These are phyloP conservation scores for Ptychadena robeensis DNA, from an alignment of 2,797 vertebrate genomes.

Conservation along the genomic window DNA sequence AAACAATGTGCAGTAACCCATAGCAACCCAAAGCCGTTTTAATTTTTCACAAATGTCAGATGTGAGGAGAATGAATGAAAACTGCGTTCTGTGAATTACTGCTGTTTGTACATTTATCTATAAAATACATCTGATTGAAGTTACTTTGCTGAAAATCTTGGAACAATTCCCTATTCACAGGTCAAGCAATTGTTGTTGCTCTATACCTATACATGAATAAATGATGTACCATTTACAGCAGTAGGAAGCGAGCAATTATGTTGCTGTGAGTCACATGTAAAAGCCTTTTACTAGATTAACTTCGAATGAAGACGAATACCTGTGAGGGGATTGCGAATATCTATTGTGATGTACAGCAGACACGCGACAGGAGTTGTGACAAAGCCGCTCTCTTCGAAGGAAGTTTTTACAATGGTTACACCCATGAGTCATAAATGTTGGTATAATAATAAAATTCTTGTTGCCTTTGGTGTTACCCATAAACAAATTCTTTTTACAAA, in stretches of 20 bases:
- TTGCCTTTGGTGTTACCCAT: not conserved
- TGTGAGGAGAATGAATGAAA: not conserved
- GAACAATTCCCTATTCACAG: not conserved
- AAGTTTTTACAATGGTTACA: not conserved
- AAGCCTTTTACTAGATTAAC: constrained; percentile 1
- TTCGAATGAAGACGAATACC: not conserved
- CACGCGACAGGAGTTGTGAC: not conserved
- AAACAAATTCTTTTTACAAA: not conserved
- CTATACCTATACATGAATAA: not conserved
- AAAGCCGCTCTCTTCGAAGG: not conserved
- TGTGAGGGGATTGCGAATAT: constrained; percentile 12
- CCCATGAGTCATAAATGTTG: constrained; percentile 18
- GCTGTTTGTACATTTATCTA: not conserved
- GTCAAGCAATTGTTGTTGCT: not conserved
- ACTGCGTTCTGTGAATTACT: not conserved
- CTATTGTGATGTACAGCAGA: constrained; percentile 15
- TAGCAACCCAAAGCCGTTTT: no score
- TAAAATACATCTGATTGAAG: not conserved
- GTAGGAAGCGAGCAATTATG: constrained; percentile 11
- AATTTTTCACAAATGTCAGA: no score
- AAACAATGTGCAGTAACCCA: no score
- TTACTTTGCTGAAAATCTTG: no score
- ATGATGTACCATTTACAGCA: constrained; percentile 14
- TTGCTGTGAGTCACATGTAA: not conserved
- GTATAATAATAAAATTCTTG: not conserved